phyloP scores from a whole-genome alignment of 2,797 vertebrate genomes.

The Gambelia wislizenii region DNA sequence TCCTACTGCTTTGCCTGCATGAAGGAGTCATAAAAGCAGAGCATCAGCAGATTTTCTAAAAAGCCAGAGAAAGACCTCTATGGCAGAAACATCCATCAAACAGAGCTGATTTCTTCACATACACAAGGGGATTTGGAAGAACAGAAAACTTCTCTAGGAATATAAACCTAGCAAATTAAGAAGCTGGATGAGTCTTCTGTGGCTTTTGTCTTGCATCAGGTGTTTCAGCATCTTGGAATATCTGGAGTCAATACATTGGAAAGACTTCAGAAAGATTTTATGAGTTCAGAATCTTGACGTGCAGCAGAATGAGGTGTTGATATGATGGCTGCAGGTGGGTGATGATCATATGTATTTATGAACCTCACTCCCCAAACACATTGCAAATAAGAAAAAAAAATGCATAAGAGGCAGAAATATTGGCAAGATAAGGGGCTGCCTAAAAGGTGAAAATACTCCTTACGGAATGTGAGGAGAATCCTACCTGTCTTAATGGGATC shows the following conservation, averaged over 20 bases:
- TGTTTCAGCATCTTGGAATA: constrained; percentile 34
- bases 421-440: background rate
- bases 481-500: no score
- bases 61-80: constrained; percentile 45
- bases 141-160: constrained; percentile 16
- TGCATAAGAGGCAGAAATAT: background rate
- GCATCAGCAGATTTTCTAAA: constrained; percentile 61
- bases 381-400: background rate
- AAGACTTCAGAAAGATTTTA: constrained; percentile 17
- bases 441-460: no score
- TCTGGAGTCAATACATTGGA: background rate
- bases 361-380: background rate
- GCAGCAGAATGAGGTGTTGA: background rate
- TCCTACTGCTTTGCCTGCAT: constrained; percentile 45
- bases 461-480: no score
- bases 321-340: background rate
- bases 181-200: constrained; percentile 39
- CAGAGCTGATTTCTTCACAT: constrained; percentile 45
- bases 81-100: constrained; percentile 29
- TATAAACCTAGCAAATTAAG: constrained; percentile 46
- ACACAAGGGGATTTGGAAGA: constrained; percentile 45
- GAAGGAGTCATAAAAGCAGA: constrained; percentile 38
- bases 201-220: constrained; percentile 32
- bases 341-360: background rate
- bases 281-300: background rate